Percentiles rank a stretch among this genome's conserved stretches.
phyloP scores from a whole-genome alignment of 2,888 invertebrate species.

The Dicyrtoma fusca region DNA sequence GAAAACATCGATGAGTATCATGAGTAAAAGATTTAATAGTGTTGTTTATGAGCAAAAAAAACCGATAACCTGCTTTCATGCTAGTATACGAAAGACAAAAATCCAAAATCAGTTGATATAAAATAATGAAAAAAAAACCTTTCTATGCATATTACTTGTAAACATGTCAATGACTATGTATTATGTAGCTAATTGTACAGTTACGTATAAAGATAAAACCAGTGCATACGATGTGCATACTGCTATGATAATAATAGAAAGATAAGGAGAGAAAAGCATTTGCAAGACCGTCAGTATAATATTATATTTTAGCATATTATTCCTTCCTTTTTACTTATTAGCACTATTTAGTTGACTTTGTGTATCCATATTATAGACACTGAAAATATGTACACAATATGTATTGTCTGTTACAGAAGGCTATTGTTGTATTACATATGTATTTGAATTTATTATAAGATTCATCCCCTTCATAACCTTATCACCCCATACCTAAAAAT shows the following conservation, averaged over 20 bases:
- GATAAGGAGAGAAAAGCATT: background rate
- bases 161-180: constrained; percentile 4
- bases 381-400: background rate
- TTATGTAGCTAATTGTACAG: background rate
- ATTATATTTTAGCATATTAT: constrained; percentile 19
- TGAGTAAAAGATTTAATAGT: constrained; percentile 9
- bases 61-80: constrained; percentile 20
- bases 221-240: too few species aligned
- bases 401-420: constrained; percentile 8
- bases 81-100: constrained; percentile 36
- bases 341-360: constrained; percentile 26
- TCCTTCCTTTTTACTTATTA: constrained; percentile 26
- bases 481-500: background rate
- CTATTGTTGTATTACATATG: background rate
- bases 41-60: background rate
- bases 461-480: background rate
- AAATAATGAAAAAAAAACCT: constrained; percentile 2
- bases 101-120: constrained; percentile 10
- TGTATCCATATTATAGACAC: constrained; percentile 16
- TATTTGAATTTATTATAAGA: constrained; percentile 2
- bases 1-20: constrained; percentile 39
- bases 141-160: constrained; percentile 9
- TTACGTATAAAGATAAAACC: background rate
- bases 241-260: background rate
- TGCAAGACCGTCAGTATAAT: background rate